Percentiles rank a stretch among this genome's conserved stretches.
phyloP scores from a whole-genome alignment of 1,140 invertebrate species.

The Drosophila nannoptera region DNA sequence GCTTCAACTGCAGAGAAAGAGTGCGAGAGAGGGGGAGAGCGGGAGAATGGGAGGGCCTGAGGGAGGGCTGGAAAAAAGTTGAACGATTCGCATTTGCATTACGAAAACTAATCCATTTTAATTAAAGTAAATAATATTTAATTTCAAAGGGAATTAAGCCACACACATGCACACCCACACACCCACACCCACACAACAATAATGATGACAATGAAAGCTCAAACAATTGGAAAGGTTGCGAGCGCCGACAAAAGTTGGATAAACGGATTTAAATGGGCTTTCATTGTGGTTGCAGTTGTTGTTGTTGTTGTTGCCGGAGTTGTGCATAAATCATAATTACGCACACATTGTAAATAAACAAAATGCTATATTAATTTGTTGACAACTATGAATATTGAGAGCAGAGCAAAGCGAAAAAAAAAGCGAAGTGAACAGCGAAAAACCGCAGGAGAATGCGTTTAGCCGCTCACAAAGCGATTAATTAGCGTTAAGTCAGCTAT shows the following conservation, averaged over 20 bases:
- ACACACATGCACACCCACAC: slow-evolving; percentile 1
- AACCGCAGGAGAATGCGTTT: slow-evolving; percentile 28
- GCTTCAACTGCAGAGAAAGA: too few species aligned
- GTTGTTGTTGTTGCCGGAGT: slow-evolving; percentile 9
- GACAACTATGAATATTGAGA: slow-evolving; percentile 69
- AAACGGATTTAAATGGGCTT: slow-evolving; percentile 67
- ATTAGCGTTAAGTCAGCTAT: slow-evolving; percentile 55
- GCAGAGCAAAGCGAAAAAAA: slow-evolving; percentile 18
- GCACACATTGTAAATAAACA: slow-evolving; percentile 64
- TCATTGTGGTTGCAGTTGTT: slow-evolving; percentile 24
- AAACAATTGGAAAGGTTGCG: slow-evolving; percentile 40
- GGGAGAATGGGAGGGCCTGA: background rate
- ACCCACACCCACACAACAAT: slow-evolving; percentile 9
- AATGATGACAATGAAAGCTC: slow-evolving; percentile 19
- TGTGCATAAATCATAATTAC: slow-evolving; percentile 66
- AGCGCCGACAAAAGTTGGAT: slow-evolving; percentile 46
- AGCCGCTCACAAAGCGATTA: slow-evolving; percentile 68
- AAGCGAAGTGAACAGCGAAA: background rate
- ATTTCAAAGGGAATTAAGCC: slow-evolving; percentile 59
- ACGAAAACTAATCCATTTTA: slow-evolving; percentile 70
- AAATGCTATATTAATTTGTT: slow-evolving; percentile 72
- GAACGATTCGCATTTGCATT: slow-evolving; percentile 37
- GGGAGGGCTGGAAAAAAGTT: slow-evolving; percentile 4
- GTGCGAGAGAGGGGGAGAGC: background rate
- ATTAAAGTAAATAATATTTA: slow-evolving; percentile 72